Evolutionary conservation across 1,140 invertebrate genomes (phyloP), one percentile per base, ranked within the genome.

Genomic region (Andrena cerasifolii): DNA sequence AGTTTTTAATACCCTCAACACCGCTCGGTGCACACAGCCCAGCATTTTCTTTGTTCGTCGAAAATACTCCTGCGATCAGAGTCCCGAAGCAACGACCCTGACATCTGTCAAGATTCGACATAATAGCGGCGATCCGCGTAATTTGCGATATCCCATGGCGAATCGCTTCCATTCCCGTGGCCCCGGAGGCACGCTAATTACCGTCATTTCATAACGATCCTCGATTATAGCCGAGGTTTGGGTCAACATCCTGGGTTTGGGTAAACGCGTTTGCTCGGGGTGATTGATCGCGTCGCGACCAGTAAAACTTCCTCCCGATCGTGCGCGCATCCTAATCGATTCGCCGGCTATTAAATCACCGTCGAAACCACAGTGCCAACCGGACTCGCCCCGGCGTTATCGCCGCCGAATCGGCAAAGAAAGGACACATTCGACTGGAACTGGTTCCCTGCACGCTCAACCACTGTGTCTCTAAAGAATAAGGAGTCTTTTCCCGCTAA

Each of bases 161-260:
- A 75, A 49, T 53, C n/a, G 54, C 54, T 71, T 51, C 18, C 43
- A 26, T 62, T 72, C 21, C 33, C 31, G 49, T 36, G 47, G 24
- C 28, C 40, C 21, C 16, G 21, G 26, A 21, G 36, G 28, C 53
- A 43, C 7, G 21, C 28, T 86, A 85, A 88, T 87, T 88, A 83
- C 72, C 53, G 78, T 71, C 65, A 70, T 88, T 88, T 87, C 79
- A 76, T 86, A 83, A 86, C 63, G 78, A 85, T 72, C 75, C 63
- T 82, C 68, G 76, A 80, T 61, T 45, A 45, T 28, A 10, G 14
- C 83, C 66, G 71, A 80, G 78, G 61, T 54, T 66, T 51, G 53
- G 66, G 78, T 83, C 83, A 79, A 82, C 71, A 82, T 84, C 67
- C 63, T 68, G 43, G 36, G 74, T 58, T 54, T 33, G 26, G 63